Evolutionary conservation across 2,797 vertebrate genomes (phyloP), one percentile per base, ranked within the genome.

Genomic region (Setipinna tenuifilis): DNA sequence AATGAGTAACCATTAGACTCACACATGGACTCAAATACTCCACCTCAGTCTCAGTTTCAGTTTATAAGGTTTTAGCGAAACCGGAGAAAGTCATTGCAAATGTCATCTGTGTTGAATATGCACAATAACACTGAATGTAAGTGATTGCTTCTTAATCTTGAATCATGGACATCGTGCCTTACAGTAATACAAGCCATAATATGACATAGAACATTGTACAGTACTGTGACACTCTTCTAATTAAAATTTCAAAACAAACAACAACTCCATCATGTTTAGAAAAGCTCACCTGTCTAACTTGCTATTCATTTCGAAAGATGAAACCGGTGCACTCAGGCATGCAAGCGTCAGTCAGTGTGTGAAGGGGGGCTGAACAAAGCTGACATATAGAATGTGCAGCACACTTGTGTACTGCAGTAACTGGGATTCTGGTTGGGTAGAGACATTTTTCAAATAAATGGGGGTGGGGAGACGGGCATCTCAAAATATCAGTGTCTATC

Each of bases 211-310:
- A 41, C 25, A 50, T 28, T 59, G 14, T 44, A 78, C 7, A 44
- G 44, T 44, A 41, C 17, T 21, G 19, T 19, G 31, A 21, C 31
- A 6, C 35, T 21, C 19, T 9, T 75, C 28, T 71, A 17, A 44
- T 44, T 78, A 17, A 41, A 9, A 35, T 6, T 41, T 78, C 17
- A 78, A 78, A 78, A 78, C 35, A 78, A 44, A 75, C 65, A 82
- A 35, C 59, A 84, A 78, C 83, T 61, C 19, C 23, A 71, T 21
- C 17, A n/a, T 46, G 44, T n/a, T 78, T 59, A 16, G 14, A 50
- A 78, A 31, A 23, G 92, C 95, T 94, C 94, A 96, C 96, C 96
- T 96, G 94, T 96, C 95, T 85, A 96, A 93, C 90, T 96, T 96
- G 90, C 92, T 89, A 90, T 93, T 95, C 96, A 96, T 96, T 94